Evolutionary conservation across 2,797 vertebrate genomes (phyloP), one percentile per base, ranked within the genome.

Genomic region (Poecilia gillii): DNA sequence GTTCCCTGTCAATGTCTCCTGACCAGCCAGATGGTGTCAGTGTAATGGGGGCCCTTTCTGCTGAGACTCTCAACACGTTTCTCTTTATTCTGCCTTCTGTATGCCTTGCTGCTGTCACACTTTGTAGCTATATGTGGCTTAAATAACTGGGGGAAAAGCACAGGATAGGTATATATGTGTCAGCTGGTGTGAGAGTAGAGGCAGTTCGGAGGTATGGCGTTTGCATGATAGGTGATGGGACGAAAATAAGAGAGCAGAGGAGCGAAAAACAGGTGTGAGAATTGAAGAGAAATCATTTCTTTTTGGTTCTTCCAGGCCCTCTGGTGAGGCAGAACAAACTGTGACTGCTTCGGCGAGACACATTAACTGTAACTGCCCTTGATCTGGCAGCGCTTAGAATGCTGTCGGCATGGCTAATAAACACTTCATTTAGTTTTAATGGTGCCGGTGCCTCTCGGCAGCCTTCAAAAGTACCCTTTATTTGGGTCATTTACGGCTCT

Each of bases 371-470:
- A 96, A 95, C 94, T 93, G 95, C 93, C 95, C 95, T 95, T 95
- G 95, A 96, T 96, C 94, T 94, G 93, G 86, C 91, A 88, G 92
- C 91, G 94, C 94, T 95, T 94, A 95, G 95, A 94, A 92, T 87
- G 94, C 95, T 95, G 95, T 95, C 93, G 94, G 95, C 95, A 95
- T 87, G 94, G 93, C 96, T 96, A 96, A 96, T 96, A 96, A 96
- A 96, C 96, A 96, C 95, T 96, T 96, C 95, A 95, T 96, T 96
- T 96, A 95, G 94, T 96, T 96, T 96, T 96, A 96, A 96, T 96
- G 95, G 94, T 92, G 94, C 93, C 91, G 91, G 93, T 92, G 93
- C 93, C 95, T 95, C 94, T 92, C 91, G 55, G 81, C 92, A 95
- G 95, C 95, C 95, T 95, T 95, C 95, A 95, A 94, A 96, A 96